These are phyloP conservation scores for Vultur gryphus DNA, from an alignment of 2,797 vertebrate species.

Conservation along the genomic window DNA sequence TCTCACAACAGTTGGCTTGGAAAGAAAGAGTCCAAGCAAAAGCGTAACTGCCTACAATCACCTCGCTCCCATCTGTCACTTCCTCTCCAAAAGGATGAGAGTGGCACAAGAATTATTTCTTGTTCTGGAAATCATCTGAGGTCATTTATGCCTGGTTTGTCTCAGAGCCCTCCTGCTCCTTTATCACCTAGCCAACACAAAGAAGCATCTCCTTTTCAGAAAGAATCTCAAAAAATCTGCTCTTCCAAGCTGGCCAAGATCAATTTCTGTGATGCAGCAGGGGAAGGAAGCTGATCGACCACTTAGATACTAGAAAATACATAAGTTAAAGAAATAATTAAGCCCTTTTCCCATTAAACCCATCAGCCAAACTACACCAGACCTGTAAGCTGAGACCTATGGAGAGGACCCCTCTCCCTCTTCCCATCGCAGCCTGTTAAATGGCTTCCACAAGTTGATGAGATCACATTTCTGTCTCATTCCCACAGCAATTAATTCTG, in stretches of 20 bases:
- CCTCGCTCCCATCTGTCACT: rapidly evolving
- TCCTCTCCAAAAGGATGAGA: neutral
- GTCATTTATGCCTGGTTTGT: neutral
- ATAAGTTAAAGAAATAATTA: neutral
- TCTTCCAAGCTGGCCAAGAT: neutral
- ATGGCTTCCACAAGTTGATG: neutral
- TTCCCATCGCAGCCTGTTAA: neutral
- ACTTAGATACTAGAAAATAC: neutral
- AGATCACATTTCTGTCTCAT: constrained; percentile 2
- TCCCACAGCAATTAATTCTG: constrained; percentile 18
- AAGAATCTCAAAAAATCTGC: neutral
- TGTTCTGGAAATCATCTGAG: neutral
- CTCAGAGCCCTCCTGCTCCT: neutral
- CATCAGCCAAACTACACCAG: constrained; percentile 13
- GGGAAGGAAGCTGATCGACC: constrained; percentile 6
- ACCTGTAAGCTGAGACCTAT: neutral
- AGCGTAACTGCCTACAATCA: neutral
- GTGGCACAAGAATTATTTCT: neutral
- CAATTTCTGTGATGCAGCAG: neutral
- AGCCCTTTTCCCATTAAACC: constrained; percentile 9
- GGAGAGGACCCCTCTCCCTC: neutral
- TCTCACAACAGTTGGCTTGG: neutral
- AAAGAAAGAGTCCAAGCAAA: neutral
- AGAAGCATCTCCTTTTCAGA: neutral
- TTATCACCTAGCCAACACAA: neutral